A percentile compares a stretch with the other conserved stretches of the same genome.
Conservation (phyloP, 2,888 invertebrate genomes). For the Phaonia tiefii region DNA sequence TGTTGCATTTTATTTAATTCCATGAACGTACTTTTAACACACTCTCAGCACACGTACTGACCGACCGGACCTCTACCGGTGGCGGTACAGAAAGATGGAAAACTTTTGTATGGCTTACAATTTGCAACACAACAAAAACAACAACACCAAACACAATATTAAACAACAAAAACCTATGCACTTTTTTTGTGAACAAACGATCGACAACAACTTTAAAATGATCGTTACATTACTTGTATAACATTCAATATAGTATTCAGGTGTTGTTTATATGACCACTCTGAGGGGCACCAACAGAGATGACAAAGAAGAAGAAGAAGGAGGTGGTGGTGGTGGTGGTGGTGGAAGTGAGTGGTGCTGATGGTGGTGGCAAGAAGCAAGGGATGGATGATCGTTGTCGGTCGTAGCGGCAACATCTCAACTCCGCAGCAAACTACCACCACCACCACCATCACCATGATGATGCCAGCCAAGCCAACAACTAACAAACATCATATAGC, state of each 20-base stretch:
- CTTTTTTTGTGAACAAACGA: slow-evolving; percentile 63
- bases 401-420: slow-evolving; percentile 54
- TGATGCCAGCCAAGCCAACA: slow-evolving; percentile 68
- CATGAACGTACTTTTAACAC: slow-evolving; percentile 70
- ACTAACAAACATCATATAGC: slow-evolving; percentile 37
- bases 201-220: slow-evolving; percentile 52
- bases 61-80: background rate
- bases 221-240: slow-evolving; percentile 58
- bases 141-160: slow-evolving; percentile 48
- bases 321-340: too few species aligned
- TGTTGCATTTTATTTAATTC: slow-evolving; percentile 48
- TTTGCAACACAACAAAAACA: slow-evolving; percentile 60
- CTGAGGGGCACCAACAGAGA: too few species aligned
- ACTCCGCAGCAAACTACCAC: slow-evolving; percentile 39
- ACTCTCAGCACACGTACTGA: slow-evolving; percentile 68
- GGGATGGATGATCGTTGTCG: slow-evolving; percentile 25
- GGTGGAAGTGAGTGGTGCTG: too few species aligned
- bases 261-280: slow-evolving; percentile 46
- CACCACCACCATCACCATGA: slow-evolving; percentile 55
- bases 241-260: slow-evolving; percentile 66
- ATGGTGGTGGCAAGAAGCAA: background rate
- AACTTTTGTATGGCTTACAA: slow-evolving; percentile 65
- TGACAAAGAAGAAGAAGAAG: too few species aligned
- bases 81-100: slow-evolving; percentile 33
- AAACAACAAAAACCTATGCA: slow-evolving; percentile 42